phyloP scores from a whole-genome alignment of 2,888 invertebrate genomes.

The Pteria penguin region DNA sequence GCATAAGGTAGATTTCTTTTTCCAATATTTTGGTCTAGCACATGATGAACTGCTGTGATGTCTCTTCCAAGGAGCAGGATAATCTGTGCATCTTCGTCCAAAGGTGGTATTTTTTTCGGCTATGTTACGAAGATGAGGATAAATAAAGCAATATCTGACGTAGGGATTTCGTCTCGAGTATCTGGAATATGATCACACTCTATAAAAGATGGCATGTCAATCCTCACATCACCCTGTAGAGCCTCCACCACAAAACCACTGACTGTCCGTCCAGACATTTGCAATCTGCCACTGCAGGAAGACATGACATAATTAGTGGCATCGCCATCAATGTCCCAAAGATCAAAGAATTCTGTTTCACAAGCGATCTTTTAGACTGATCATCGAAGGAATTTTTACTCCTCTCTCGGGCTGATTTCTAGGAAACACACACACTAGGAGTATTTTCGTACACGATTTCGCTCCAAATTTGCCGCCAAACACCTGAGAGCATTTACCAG shows the following conservation, averaged over 20 bases:
- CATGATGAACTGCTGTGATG: slow-evolving; percentile 27
- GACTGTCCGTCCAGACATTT: background rate
- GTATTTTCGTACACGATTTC: slow-evolving; percentile 36
- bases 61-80: slow-evolving; percentile 35
- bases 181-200: slow-evolving; percentile 28
- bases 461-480: background rate
- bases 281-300: slow-evolving; percentile 19
- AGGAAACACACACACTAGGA: background rate
- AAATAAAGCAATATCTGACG: background rate
- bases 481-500: background rate
- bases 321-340: background rate
- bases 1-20: slow-evolving; percentile 24
- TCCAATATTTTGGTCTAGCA: slow-evolving; percentile 22
- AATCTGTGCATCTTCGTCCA: slow-evolving; percentile 18
- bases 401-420: background rate
- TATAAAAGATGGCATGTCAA: slow-evolving; percentile 13
- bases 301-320: slow-evolving; percentile 3
- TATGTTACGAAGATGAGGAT: slow-evolving; percentile 27
- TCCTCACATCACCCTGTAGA: slow-evolving; percentile 6
- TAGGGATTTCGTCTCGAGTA: slow-evolving; percentile 7
- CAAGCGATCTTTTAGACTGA: slow-evolving; percentile 19
- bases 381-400: slow-evolving; percentile 22
- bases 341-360: slow-evolving; percentile 15
- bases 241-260: slow-evolving; percentile 6
- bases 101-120: background rate